Conservation (phyloP, 1,140 invertebrate species). For the Temnothorax longispinosus region DNA sequence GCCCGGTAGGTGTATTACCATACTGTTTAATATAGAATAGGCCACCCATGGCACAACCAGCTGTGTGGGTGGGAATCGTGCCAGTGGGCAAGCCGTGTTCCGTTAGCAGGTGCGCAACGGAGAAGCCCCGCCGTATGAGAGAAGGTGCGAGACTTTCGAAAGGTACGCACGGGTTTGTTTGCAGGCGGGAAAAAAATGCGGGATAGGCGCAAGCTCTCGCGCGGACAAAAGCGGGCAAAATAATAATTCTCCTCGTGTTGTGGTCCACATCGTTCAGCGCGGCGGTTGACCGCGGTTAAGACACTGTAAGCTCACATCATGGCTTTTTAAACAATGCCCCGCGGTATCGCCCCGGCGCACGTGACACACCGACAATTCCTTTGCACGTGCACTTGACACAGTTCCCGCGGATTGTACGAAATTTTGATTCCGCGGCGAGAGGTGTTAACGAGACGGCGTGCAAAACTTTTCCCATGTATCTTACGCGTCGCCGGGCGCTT, state of each 20-base stretch:
- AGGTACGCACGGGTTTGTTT: neutral
- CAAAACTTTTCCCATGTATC: slow-evolving; percentile 8
- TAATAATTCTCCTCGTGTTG: neutral
- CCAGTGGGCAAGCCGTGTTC: slow-evolving; percentile 29
- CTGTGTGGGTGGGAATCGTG: slow-evolving; percentile 43
- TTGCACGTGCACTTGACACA: slow-evolving; percentile 40
- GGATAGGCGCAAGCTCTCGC: slow-evolving; percentile 64
- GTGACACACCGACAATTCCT: neutral
- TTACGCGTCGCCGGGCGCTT: slow-evolving; percentile 27
- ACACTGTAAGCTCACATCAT: neutral
- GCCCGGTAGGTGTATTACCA: slow-evolving; percentile 79
- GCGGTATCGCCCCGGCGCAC: neutral
- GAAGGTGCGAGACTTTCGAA: neutral
- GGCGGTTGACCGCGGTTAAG: slow-evolving; percentile 25
- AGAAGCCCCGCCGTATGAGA: neutral
- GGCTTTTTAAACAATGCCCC: neutral
- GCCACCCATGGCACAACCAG: slow-evolving; percentile 57
- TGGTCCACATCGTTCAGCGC: neutral
- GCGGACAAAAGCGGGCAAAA: slow-evolving; percentile 70
- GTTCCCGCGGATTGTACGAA: slow-evolving; percentile 9
- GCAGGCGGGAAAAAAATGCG: slow-evolving; percentile 57
- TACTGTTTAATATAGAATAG: slow-evolving; percentile 84
- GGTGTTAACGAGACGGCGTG: slow-evolving; percentile 19
- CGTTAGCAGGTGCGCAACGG: neutral
- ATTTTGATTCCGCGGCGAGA: slow-evolving; percentile 31